A percentile compares a stretch with the other conserved stretches of the same genome.
phyloP scores from a whole-genome alignment of 2,797 vertebrate species.

The Florisuga fusca region DNA sequence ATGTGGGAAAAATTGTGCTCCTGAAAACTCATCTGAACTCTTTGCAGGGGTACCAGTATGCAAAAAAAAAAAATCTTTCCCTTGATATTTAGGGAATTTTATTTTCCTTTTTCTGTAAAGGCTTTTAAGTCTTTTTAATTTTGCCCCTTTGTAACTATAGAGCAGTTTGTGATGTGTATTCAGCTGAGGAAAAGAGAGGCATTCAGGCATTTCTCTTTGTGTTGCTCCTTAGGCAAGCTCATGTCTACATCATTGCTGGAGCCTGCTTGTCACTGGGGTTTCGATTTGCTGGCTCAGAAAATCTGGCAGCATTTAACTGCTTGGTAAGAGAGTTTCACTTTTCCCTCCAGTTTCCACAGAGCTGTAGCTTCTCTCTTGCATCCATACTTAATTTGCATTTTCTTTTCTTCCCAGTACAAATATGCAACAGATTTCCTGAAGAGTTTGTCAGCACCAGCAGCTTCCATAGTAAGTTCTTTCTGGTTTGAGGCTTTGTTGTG shows the following conservation, averaged over 20 bases:
- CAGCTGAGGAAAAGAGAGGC: neutral
- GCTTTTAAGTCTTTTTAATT: neutral
- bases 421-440: conserved; percentile 95
- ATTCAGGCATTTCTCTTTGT: conserved; percentile 29
- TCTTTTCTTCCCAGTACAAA: conserved; percentile 81
- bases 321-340: conserved; percentile 79
- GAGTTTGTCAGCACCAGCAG: conserved; percentile 89
- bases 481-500: neutral
- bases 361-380: neutral
- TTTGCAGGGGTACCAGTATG: neutral
- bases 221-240: conserved; percentile 88
- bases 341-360: neutral
- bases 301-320: conserved; percentile 95
- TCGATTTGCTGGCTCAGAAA: conserved; percentile 96
- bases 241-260: conserved; percentile 96
- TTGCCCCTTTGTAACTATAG: neutral
- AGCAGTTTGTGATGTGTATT: neutral
- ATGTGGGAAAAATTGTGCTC: neutral
- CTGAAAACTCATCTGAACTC: neutral
- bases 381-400: neutral
- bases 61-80: neutral
- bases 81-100: neutral
- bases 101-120: neutral
- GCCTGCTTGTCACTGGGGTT: conserved; percentile 95
- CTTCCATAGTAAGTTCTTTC: conserved; percentile 90